Evolutionary conservation across 2,888 invertebrate species (phyloP).

Genomic region (Xestia xanthographa): DNA sequence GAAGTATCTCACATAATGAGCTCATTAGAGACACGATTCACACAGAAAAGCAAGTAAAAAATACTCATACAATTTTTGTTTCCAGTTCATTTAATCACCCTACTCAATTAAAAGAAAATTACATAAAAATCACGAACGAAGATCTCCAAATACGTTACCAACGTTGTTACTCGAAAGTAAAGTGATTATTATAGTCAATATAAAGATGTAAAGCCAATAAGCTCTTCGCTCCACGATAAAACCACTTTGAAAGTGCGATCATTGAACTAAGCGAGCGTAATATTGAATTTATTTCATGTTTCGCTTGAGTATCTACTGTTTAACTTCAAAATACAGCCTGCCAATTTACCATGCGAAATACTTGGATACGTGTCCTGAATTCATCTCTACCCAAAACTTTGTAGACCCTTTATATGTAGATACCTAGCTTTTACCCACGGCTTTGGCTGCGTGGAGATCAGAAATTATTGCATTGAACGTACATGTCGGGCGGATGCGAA

Average conservation of each 20-base stretch:
- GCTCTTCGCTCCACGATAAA: conserved; percentile 27
- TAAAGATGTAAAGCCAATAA: conserved; percentile 37
- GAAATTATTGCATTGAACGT: neutral
- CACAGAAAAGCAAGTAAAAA: neutral
- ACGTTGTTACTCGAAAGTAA: conserved; percentile 17
- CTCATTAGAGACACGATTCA: neutral
- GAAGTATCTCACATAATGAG: neutral
- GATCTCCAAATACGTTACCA: neutral
- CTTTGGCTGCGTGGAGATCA: neutral
- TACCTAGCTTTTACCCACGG: neutral
- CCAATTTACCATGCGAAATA: conserved; percentile 72
- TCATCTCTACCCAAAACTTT: conserved; percentile 58
- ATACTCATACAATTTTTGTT: neutral
- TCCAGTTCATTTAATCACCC: neutral
- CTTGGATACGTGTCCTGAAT: conserved; percentile 73
- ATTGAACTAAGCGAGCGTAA: conserved; percentile 37
- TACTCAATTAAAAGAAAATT: neutral
- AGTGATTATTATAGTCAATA: conserved; percentile 30
- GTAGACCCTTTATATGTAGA: conserved; percentile 43
- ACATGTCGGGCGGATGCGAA: neutral
- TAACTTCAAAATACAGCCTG: conserved; percentile 61
- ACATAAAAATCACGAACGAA: neutral
- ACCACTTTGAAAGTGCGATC: conserved; percentile 18
- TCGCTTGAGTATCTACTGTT: conserved; percentile 49
- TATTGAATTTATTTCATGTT: conserved; percentile 52